A percentile compares a stretch with the other conserved stretches of the same genome.
These are phyloP conservation scores for Timandra comae DNA, from an alignment of 2,888 invertebrate genomes.

Conservation along the genomic window DNA sequence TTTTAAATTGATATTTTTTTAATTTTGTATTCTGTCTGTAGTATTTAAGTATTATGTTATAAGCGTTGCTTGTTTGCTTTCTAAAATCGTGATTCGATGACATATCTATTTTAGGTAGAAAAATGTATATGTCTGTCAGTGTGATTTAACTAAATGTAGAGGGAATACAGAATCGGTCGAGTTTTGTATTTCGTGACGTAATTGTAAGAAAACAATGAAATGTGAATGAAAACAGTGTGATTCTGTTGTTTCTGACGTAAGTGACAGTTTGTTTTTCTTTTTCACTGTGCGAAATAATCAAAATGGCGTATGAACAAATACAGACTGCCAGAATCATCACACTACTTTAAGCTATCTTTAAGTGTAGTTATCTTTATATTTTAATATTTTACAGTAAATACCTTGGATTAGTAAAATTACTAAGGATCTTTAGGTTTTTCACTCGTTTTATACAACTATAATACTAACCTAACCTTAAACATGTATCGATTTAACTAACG, in stretches of 20 bases:
- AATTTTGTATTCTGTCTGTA: slow-evolving; percentile 3
- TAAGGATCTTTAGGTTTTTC: slow-evolving; percentile 73
- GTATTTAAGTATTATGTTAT: slow-evolving; percentile 19
- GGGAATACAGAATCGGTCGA: slow-evolving; percentile 29
- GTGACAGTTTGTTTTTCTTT: slow-evolving; percentile 4
- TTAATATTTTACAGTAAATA: slow-evolving; percentile 65
- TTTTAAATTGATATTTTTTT: background rate
- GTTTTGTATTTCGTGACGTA: slow-evolving; percentile 25
- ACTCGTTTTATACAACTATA: slow-evolving; percentile 75
- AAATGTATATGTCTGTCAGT: slow-evolving; percentile 61
- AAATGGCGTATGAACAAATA: slow-evolving; percentile 6
- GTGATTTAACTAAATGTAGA: slow-evolving; percentile 35
- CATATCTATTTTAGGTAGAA: slow-evolving; percentile 73
- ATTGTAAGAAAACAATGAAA: no score
- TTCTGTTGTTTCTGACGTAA: no score
- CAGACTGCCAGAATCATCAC: slow-evolving; percentile 42
- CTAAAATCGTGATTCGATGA: slow-evolving; percentile 69
- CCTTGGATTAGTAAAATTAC: slow-evolving; percentile 61
- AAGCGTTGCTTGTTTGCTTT: slow-evolving; percentile 53
- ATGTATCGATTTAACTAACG: slow-evolving; percentile 59
- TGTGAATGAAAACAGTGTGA: no score
- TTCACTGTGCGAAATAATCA: slow-evolving; percentile 1
- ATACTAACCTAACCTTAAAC: slow-evolving; percentile 36
- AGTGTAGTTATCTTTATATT: slow-evolving; percentile 59
- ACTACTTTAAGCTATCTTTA: slow-evolving; percentile 72